A percentile compares a stretch with the other conserved stretches of the same genome.
Conservation (phyloP, 2,888 invertebrate genomes). For the Merodon equestris region DNA sequence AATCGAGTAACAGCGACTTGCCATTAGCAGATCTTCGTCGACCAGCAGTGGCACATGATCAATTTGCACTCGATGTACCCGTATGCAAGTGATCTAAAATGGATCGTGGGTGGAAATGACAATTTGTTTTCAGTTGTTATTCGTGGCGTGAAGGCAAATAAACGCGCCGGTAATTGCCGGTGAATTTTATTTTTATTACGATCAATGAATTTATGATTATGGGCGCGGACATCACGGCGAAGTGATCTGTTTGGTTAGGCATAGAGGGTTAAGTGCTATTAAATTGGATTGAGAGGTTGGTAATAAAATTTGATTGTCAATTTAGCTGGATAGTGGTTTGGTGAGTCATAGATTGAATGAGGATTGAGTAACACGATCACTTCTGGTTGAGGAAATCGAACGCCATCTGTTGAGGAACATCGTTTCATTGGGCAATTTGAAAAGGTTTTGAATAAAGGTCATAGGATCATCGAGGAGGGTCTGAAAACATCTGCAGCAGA, state of each 20-base stretch:
- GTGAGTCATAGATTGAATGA: neutral
- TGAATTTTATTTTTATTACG: slow-evolving; percentile 60
- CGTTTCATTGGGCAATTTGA: too few species aligned
- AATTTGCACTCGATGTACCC: neutral
- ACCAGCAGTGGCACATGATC: slow-evolving; percentile 13
- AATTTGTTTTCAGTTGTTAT: slow-evolving; percentile 67
- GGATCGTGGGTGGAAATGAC: slow-evolving; percentile 63
- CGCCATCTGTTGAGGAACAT: neutral
- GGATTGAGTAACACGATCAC: neutral
- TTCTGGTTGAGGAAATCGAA: neutral
- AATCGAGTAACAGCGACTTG: slow-evolving; percentile 37
- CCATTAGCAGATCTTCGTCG: slow-evolving; percentile 31
- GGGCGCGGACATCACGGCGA: slow-evolving; percentile 29
- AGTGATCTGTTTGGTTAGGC: slow-evolving; percentile 48
- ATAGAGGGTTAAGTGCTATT: slow-evolving; percentile 58
- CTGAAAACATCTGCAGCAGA: slow-evolving; percentile 52
- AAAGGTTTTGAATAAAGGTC: too few species aligned
- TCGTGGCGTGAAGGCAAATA: slow-evolving; percentile 65
- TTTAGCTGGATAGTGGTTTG: too few species aligned
- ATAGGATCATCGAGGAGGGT: slow-evolving; percentile 9
- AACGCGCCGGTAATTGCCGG: slow-evolving; percentile 65
- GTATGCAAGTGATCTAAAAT: slow-evolving; percentile 46
- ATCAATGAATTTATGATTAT: slow-evolving; percentile 62
- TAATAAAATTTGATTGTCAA: slow-evolving; percentile 38
- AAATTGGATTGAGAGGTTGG: slow-evolving; percentile 56